A percentile compares a stretch with the other conserved stretches of the same genome.
These are phyloP conservation scores for Panulirus ornatus DNA, from an alignment of 1,140 invertebrate genomes.

Conservation along the genomic window DNA sequence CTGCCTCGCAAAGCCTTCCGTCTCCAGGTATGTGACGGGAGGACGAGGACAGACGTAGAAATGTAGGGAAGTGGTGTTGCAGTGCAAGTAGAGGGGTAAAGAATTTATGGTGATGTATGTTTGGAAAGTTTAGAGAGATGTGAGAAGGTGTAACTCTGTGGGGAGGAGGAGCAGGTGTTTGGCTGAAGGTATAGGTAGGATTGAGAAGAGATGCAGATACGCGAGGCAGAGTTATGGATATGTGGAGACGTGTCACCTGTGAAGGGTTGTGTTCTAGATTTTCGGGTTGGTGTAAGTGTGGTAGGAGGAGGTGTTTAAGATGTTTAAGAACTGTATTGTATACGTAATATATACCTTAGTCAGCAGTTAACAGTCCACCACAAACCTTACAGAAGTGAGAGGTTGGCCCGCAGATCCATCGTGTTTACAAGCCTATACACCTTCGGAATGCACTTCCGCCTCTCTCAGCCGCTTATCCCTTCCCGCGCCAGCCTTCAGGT, in stretches of 20 bases:
- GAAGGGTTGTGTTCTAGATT: too few species aligned
- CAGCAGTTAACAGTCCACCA: background rate
- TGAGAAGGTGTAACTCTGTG: too few species aligned
- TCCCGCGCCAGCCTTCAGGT: background rate
- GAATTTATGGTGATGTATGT: background rate
- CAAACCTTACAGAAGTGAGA: background rate
- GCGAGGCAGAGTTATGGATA: background rate
- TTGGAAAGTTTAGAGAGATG: too few species aligned
- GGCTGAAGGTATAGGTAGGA: too few species aligned
- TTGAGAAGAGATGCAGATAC: too few species aligned
- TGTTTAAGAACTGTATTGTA: background rate
- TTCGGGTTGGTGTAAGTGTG: background rate
- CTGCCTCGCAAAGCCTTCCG: background rate
- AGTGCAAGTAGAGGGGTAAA: background rate
- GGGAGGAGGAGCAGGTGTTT: too few species aligned
- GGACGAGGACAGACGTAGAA: background rate
- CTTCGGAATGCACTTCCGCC: background rate
- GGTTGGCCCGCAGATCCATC: background rate
- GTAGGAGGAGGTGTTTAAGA: background rate
- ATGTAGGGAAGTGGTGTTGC: background rate
- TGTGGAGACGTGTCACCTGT: background rate
- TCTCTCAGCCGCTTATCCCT: background rate
- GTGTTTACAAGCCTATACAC: background rate
- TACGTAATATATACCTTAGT: background rate
- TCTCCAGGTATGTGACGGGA: background rate